Evolutionary conservation across 2,113 vertebrate species (phyloP), one percentile per base, ranked within the genome.

Genomic region (Mionectes macconnelli): DNA sequence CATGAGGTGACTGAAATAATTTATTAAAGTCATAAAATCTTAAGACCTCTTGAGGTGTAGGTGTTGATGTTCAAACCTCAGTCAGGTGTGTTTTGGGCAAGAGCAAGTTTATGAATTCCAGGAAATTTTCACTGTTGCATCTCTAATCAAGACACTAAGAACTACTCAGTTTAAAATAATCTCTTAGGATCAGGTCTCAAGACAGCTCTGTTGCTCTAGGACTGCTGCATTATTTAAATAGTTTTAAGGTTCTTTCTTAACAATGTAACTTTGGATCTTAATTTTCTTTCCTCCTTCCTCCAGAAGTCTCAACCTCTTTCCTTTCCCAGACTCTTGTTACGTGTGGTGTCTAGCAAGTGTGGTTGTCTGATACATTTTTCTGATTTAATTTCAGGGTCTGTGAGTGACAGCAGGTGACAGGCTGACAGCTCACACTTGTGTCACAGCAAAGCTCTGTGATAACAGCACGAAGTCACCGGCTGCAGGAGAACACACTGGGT

Each of bases 371-470:
- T 55, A 53, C 0, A 2, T 79, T 87, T 63, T 81, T 50, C 60
- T 96, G 93, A 62, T 95, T 94, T 78, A 30, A 82, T 97, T 97
- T 67, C 96, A 97, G 94, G 72, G 82, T 31, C 89, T 83, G 87
- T 93, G 91, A 91, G 68, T 96, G 95, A 81, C 97, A 90, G 83
- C 89, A 90, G 79, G 83, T 94, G 96, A 91, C 94, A 94, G 91
- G 21, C 89, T 89, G 93, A 59, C 72, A 89, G 86, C 52, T 93
- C 55, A 14, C 75, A 39, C 78, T 89, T 4, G 7, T 77, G 80
- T 59, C 76, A 49, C 56, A 40, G 86, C 84, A 62, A 70, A 93
- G 79, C 44, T 91, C 89, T 3, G 2, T 84, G 90, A 95, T 95
- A 97, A 92, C 44, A 83, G 77, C 87, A 80, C 64, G 72, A 75